Evolutionary conservation across 1,140 invertebrate species (phyloP).

Genomic region (Carposina sasakii): DNA sequence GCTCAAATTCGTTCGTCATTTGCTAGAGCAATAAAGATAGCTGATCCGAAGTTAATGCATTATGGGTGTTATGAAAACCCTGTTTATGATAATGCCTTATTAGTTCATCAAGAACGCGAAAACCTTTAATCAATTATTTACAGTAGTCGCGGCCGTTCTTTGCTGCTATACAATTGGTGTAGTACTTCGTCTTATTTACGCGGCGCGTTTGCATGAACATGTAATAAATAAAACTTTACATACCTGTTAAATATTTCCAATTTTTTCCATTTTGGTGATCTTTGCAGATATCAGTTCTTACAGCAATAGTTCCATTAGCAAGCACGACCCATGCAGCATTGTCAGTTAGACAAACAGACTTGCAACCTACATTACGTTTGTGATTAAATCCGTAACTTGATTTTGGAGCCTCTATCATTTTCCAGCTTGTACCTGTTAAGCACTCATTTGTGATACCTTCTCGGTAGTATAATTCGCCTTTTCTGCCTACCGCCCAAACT

Average conservation of each 20-base stretch:
- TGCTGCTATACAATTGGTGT: too few species aligned
- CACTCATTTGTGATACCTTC: constrained; percentile 79
- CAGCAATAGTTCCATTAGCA: constrained; percentile 49
- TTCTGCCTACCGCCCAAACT: constrained; percentile 90
- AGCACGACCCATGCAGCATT: constrained; percentile 56
- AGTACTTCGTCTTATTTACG: too few species aligned
- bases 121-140: too few species aligned
- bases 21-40: too few species aligned
- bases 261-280: constrained; percentile 47
- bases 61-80: too few species aligned
- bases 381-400: constrained; percentile 34
- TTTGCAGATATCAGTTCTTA: constrained; percentile 48
- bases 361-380: constrained; percentile 42
- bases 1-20: too few species aligned
- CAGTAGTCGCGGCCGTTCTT: too few species aligned
- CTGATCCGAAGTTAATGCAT: too few species aligned
- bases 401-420: constrained; percentile 57
- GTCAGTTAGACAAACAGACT: constrained; percentile 45
- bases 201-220: too few species aligned
- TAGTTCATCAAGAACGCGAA: too few species aligned
- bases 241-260: constrained; percentile 65
- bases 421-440: constrained; percentile 68
- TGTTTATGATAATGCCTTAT: too few species aligned
- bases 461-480: constrained; percentile 87
- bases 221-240: background rate